Evolutionary conservation across 2,888 invertebrate genomes (phyloP), one percentile per base, ranked within the genome.

Genomic region (Eustalomyia histrio): DNA sequence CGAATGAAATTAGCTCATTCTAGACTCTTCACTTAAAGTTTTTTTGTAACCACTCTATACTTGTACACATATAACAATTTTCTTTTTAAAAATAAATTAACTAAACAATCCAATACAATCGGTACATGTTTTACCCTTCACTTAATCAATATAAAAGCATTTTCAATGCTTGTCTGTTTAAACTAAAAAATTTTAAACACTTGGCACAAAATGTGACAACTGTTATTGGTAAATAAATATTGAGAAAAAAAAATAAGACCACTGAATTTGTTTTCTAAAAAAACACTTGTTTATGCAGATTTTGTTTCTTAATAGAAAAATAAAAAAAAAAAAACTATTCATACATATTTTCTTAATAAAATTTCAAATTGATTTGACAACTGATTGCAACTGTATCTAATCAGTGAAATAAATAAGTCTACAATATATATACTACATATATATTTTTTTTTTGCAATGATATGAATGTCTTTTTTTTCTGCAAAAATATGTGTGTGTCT

Each of bases 331-430:
- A 69, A 33, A 52, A 71, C 35, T 33, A 33, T 58, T 67, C 69
- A 61, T 53, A 60, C 57, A 74, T 52, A 71, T 74, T 81, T 81
- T 81, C 61, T 63, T 63, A 71, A 76, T 21, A 3, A 53, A 81
- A 74, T 71, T 71, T 81, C 65, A 75, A 78, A 81, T 81, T 81
- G 81, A 81, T 81, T 75, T 81, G 81, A 81, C 81, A 81, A 71
- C 74, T 81, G 81, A 81, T 75, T 78, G 81, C 81, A 81, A 81
- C 81, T 81, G 81, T 71, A 78, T 78, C 81, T 81, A 78, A 81
- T 78, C 81, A 71, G 52, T 47, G 67, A 78, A 74, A 75, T 79
- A 79, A 68, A 67, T 67, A 63, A 79, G 65, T 55, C 73, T 35
- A 78, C 76, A 47, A n/a, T 47, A 64, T 29, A 57, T 12, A 39